These are phyloP conservation scores for Smittia aterrima DNA, from an alignment of 2,888 invertebrate species.

Conservation along the genomic window DNA sequence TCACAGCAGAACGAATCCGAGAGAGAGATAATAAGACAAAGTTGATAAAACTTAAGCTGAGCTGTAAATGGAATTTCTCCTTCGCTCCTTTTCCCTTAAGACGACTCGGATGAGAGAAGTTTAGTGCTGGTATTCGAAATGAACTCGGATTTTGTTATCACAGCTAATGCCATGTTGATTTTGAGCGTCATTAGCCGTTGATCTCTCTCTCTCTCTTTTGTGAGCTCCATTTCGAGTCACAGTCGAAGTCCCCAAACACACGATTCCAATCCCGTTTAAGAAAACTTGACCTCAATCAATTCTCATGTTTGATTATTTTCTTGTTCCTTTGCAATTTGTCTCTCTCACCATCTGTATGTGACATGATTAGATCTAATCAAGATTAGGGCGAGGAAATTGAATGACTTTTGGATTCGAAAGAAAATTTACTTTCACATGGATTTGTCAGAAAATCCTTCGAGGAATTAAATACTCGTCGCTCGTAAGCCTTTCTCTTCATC, in stretches of 20 bases:
- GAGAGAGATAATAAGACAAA: conserved; percentile 3
- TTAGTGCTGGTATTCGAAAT: not conserved
- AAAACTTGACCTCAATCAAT: not conserved
- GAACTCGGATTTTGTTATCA: not conserved
- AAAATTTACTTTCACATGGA: not conserved
- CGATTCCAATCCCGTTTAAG: no score
- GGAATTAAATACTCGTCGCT: not conserved
- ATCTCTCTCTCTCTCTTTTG: no score
- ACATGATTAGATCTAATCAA: not conserved
- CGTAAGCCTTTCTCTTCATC: not conserved
- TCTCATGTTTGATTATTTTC: not conserved
- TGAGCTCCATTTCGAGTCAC: no score
- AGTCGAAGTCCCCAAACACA: no score
- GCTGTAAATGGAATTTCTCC: not conserved
- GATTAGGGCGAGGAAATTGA: not conserved
- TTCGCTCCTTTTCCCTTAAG: no score
- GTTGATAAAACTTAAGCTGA: conserved; percentile 3
- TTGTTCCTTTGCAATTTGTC: not conserved
- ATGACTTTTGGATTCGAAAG: not conserved
- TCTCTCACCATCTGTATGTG: not conserved
- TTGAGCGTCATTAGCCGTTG: no score
- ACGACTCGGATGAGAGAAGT: no score
- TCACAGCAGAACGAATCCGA: not conserved
- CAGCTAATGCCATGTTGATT: no score
- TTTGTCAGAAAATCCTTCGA: not conserved